Conservation (phyloP, 2,113 vertebrate species). For the Columba janthina region DNA sequence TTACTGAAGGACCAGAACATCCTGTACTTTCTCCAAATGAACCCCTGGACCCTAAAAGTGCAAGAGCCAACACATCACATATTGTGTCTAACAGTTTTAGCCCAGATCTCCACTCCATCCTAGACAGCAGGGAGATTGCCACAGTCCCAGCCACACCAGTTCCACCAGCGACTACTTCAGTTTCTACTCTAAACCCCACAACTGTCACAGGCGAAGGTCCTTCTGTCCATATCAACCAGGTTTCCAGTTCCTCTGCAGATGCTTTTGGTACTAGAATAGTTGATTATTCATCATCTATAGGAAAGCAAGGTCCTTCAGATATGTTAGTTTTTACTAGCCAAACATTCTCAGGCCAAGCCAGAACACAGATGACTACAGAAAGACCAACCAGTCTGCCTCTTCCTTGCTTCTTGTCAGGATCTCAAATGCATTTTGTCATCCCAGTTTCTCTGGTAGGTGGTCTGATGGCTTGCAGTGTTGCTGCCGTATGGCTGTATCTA, state of each 20-base stretch:
- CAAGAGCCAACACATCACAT: background rate
- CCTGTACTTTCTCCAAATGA: background rate
- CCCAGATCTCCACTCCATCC: background rate
- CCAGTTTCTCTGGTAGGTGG: background rate
- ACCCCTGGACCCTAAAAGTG: background rate
- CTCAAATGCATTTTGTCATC: background rate
- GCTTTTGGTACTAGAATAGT: background rate
- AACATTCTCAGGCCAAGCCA: background rate
- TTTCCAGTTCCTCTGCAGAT: background rate
- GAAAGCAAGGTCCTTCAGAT: background rate
- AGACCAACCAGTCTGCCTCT: background rate
- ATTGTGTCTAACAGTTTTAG: background rate
- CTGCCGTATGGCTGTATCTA: background rate
- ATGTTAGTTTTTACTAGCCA: accelerated
- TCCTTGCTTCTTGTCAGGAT: background rate
- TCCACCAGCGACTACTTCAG: background rate
- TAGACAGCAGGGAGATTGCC: background rate
- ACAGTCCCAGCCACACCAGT: background rate
- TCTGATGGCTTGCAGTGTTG: background rate
- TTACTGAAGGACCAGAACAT: background rate
- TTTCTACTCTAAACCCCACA: background rate
- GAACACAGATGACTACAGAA: background rate
- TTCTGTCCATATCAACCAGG: background rate
- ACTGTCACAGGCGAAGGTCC: background rate
- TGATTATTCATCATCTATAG: background rate